Percentiles rank a stretch among this genome's conserved stretches.
Conservation (phyloP, 2,888 invertebrate species). For the Deilephila elpenor region DNA sequence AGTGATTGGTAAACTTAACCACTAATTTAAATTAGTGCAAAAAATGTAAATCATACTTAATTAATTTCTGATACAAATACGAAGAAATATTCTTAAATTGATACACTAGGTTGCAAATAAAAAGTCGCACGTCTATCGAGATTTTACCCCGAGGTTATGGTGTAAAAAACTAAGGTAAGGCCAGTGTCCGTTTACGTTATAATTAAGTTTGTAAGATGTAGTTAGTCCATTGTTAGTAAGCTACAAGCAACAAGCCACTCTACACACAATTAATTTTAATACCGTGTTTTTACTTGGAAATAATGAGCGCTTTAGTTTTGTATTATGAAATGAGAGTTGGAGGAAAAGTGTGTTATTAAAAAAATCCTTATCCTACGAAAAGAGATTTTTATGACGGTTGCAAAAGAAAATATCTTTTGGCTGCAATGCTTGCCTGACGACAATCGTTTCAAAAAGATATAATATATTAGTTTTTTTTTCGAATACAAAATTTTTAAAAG, state of each 20-base stretch:
- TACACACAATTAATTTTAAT: not conserved
- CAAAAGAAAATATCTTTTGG: too few relatives aligned
- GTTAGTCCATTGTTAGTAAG: conserved; percentile 11
- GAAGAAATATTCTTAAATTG: not conserved
- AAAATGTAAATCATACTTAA: too few relatives aligned
- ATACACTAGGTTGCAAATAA: too few relatives aligned
- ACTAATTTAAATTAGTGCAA: too few relatives aligned
- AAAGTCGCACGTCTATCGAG: not conserved
- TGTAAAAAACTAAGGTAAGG: conserved; percentile 14
- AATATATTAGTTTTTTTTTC: too few relatives aligned
- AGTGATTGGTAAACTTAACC: too few relatives aligned
- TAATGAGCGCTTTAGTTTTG: not conserved
- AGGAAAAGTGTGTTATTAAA: not conserved
- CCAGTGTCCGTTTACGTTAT: conserved; percentile 17
- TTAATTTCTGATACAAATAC: too few relatives aligned
- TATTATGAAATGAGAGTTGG: not conserved
- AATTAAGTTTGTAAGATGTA: conserved; percentile 21
- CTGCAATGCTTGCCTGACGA: too few relatives aligned
- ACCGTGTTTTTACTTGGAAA: not conserved
- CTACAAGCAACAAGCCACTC: not conserved
- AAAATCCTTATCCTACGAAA: not conserved
- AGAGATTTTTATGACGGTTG: not conserved
- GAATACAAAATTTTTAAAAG: too few relatives aligned
- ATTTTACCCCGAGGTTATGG: not conserved
- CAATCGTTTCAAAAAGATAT: too few relatives aligned